Evolutionary conservation across 2,113 vertebrate genomes (phyloP), one percentile per base, ranked within the genome.

Genomic region (Takifugu flavidus): DNA sequence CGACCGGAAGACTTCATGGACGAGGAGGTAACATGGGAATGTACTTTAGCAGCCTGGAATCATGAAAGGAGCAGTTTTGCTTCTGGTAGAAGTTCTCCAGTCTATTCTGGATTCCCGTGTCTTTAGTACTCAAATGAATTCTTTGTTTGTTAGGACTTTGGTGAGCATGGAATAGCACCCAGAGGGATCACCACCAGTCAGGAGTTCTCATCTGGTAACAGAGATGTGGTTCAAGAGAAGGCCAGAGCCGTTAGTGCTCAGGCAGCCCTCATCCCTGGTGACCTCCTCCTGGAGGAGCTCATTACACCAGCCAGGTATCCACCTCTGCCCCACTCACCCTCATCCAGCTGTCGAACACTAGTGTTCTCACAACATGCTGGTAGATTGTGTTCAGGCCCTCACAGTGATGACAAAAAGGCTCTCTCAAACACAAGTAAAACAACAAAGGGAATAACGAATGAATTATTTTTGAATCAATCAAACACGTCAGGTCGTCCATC

Each of bases 1-100:
- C 87, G 90, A 47, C 95, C 96, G 0, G 95, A 98, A 70, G 95
- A 99, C 60, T 99, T 98, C 75, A 99, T 99, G 97, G 97, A 99
- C 57, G 96, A 98, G 62, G 97, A 99, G 92, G 97, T 98, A 20
- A 10, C 1, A 13, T 2, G 47, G n/a, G 7, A 7, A 10, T 2
- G 3, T 5, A 6, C 12, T 4, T 12, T 43, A 43, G 6, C 13
- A 43, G 42, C 42, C 6, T 43, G 6, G 42, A 13, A 43, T 43
- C 6, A 43, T 2, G 13, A 13, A 6, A 43, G 6, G 6, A 43
- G 42, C 42, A 43, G 20, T 20, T 20, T 20, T 20, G 20, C 20
- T 20, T 20, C 20, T 20, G 20, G 20, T 20, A 20, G 20, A 20
- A 20, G 20, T 20, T 20, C 20, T 20, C 20, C 20, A 20, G 20